Evolutionary conservation across 2,888 invertebrate species (phyloP).

Genomic region (Temnothorax rugatulus): DNA sequence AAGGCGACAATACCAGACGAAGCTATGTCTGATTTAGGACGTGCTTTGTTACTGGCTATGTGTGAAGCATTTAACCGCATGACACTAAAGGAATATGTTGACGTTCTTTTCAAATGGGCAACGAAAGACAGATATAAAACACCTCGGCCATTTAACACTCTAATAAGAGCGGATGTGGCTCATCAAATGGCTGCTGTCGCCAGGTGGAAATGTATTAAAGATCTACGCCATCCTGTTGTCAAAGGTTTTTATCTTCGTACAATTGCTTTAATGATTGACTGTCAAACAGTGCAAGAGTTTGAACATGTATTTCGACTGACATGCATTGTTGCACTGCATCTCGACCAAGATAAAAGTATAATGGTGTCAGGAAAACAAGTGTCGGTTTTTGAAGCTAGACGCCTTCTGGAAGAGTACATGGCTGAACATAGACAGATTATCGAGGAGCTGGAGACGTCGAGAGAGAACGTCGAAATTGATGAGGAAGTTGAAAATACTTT

Average conservation of each 20-base stretch:
- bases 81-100: constrained; percentile 58
- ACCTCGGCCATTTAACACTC: constrained; percentile 45
- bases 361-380: neutral
- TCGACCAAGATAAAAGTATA: neutral
- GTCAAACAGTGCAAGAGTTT: constrained; percentile 40
- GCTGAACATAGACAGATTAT: constrained; percentile 21
- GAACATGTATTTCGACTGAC: constrained; percentile 53
- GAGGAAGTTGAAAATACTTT: constrained; percentile 11
- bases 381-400: neutral
- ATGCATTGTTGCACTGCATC: constrained; percentile 2
- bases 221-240: neutral
- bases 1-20: constrained; percentile 49
- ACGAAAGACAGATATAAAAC: constrained; percentile 10
- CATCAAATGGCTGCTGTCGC: constrained; percentile 53
- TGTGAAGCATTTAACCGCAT: constrained; percentile 58
- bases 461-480: neutral
- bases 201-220: constrained; percentile 40
- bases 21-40: constrained; percentile 52
- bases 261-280: constrained; percentile 23
- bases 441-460: neutral
- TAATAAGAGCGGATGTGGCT: constrained; percentile 59
- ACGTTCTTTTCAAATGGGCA: constrained; percentile 59
- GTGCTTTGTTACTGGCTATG: constrained; percentile 54
- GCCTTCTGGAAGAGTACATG: constrained; percentile 6
- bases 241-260: constrained; percentile 33